Evolutionary conservation across 2,888 invertebrate genomes (phyloP), one percentile per base, ranked within the genome.

Genomic region (Drosophila atripex): DNA sequence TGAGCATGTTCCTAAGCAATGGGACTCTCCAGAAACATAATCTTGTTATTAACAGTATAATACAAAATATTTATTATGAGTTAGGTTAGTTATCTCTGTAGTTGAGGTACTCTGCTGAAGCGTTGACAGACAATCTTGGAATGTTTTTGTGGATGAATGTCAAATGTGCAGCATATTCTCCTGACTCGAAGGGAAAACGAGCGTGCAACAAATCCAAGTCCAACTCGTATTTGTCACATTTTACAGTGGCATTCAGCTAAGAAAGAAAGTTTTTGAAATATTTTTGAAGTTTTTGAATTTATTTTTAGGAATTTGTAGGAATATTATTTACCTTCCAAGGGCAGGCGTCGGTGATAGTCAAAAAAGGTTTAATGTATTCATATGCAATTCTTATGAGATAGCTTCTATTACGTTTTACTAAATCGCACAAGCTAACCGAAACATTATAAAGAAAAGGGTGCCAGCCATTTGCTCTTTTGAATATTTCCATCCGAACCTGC

Each of bases 381-480:
- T n/a, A 63, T 0, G 45, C 55, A 5, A 69, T 0, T 8, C 35
- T 14, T 11, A 52, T 52, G 14, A 12, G 16, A 3, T n/a, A 53
- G 2, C 9, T 49, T n/a, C 16, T 49, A 0, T 38, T 16, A 2
- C 9, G 16, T 11, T 18, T 8, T 14, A 52, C 3, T 14, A 69
- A 59, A 2, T 46, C 41, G 28, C 69, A 69, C 0, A n/a, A 5
- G 0, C 41, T 16, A 0, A 46, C 1, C 0, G 6, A 50, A n/a
- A 74, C 43, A 9, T 66, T 16, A 1, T 74, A 75, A 1, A 74
- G 41, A 53, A 61, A 61, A 0, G 57, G 65, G 2, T 45, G 75
- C 75, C 57, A 75, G 18, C 71, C 75, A 47, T 54, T 74, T 5
- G 56, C 64, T 4, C 75, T 53, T 11, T 72, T 66, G 0, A 57